A percentile compares a stretch with the other conserved stretches of the same genome.
phyloP scores from a whole-genome alignment of 2,113 vertebrate species.

The Melanerpes aurifrons region DNA sequence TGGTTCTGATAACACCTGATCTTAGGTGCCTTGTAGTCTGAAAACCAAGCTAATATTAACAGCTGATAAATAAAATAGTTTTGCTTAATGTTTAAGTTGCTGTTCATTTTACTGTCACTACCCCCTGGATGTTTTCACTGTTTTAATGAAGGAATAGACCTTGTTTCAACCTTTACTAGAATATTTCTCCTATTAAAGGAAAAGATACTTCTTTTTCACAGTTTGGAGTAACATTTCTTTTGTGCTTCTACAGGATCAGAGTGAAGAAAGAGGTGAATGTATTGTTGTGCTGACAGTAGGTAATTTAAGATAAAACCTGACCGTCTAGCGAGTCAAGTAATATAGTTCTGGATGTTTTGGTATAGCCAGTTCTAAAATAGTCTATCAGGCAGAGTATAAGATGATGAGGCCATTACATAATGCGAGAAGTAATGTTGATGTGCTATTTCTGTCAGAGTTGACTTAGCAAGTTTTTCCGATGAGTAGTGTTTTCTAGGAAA shows the following conservation, averaged over 20 bases:
- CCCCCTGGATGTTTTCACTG: background rate
- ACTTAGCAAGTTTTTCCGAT: conserved; percentile 39
- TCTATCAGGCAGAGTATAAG: background rate
- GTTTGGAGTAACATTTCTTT: background rate
- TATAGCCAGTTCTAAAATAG: conserved; percentile 41
- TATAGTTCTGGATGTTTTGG: conserved; percentile 10
- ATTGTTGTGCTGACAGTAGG: background rate
- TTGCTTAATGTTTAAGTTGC: background rate
- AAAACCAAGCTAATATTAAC: background rate
- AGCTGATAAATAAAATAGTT: background rate
- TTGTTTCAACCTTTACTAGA: background rate
- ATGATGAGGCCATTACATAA: conserved; percentile 22
- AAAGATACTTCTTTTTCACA: background rate
- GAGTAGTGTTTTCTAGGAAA: conserved; percentile 31
- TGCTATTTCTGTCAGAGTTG: conserved; percentile 40
- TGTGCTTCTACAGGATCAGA: background rate
- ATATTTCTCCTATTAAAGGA: no score
- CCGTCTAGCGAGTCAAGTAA: background rate
- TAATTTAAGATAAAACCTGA: conserved; percentile 5
- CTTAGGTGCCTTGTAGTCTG: background rate
- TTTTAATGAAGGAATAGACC: background rate
- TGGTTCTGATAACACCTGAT: background rate
- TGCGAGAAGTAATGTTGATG: conserved; percentile 8
- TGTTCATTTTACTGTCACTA: background rate
- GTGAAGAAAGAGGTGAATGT: background rate